These are phyloP conservation scores for Agelastica alni DNA, from an alignment of 2,888 invertebrate genomes.

Conservation along the genomic window DNA sequence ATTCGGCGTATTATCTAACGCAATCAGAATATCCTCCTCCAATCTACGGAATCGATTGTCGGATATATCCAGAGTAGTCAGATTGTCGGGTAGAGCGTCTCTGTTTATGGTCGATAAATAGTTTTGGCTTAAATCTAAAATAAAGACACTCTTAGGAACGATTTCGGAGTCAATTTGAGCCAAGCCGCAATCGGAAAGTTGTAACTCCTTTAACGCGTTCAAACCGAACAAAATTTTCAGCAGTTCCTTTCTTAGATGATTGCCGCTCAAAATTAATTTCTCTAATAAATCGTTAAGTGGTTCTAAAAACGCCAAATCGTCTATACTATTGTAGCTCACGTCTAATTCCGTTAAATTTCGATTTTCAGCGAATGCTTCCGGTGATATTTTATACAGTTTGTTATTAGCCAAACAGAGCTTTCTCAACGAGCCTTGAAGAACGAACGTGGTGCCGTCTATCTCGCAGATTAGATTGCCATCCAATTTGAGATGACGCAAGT, in stretches of 20 bases:
- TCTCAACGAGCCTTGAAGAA: constrained; percentile 60
- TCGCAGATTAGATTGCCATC: constrained; percentile 77
- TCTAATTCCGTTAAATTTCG: constrained; percentile 70
- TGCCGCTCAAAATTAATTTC: constrained; percentile 72
- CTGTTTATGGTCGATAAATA: constrained; percentile 62
- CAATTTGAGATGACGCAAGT: constrained; percentile 65
- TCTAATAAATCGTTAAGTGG: constrained; percentile 64
- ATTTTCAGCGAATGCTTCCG: constrained; percentile 72
- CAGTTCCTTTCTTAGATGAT: constrained; percentile 63
- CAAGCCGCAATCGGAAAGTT: constrained; percentile 64
- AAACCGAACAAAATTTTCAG: constrained; percentile 61
- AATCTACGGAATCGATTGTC: constrained; percentile 71
- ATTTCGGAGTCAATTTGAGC: constrained; percentile 62
- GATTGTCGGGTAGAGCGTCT: constrained; percentile 60
- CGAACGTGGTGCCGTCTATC: constrained; percentile 69
- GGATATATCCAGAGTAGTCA: constrained; percentile 72
- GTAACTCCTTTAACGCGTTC: constrained; percentile 62
- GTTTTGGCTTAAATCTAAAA: constrained; percentile 75
- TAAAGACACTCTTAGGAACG: constrained; percentile 61
- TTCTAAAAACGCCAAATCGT: constrained; percentile 38
- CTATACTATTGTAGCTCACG: constrained; percentile 70
- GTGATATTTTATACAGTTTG: constrained; percentile 69
- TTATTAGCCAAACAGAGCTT: constrained; percentile 69
- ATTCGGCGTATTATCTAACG: constrained; percentile 42
- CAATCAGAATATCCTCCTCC: constrained; percentile 58